phyloP scores from a whole-genome alignment of 2,888 invertebrate genomes.

The Erpobdella octoculata region DNA sequence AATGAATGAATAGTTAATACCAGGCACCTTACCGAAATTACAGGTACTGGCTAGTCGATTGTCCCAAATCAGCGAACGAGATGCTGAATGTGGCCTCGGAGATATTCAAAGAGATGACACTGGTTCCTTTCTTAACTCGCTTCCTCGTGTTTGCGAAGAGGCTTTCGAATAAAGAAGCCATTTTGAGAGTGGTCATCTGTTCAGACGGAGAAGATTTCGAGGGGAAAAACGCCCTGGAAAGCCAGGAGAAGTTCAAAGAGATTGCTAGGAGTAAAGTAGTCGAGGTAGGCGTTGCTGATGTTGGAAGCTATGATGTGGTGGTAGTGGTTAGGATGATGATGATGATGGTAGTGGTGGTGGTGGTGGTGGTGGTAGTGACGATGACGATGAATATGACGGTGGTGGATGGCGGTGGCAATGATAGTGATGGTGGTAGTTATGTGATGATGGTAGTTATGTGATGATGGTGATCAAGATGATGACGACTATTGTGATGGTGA shows the following conservation, averaged over 20 bases:
- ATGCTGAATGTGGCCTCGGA: conserved; percentile 98
- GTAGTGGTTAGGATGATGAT: neutral
- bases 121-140: conserved; percentile 98
- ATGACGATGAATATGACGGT: no score
- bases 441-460: neutral
- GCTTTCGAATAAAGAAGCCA: conserved; percentile 54
- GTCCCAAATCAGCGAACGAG: conserved; percentile 76
- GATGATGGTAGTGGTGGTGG: neutral
- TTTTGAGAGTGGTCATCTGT: conserved; percentile 79
- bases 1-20: no score
- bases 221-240: conserved; percentile 74
- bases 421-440: neutral
- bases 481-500: no score
- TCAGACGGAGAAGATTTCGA: conserved; percentile 99
- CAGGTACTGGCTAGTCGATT: conserved; percentile 96
- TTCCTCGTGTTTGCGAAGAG: conserved; percentile 98
- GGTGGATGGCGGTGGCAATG: neutral
- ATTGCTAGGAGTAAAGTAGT: conserved; percentile 95
- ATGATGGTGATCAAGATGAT: no score
- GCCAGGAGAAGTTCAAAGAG: conserved; percentile 71
- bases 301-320: neutral
- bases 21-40: neutral
- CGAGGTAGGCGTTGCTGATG: conserved; percentile 62
- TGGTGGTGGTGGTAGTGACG: conserved; percentile 3
- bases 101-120: conserved; percentile 92